Evolutionary conservation across 2,888 invertebrate species (phyloP).

Genomic region (Aethes cnicana): DNA sequence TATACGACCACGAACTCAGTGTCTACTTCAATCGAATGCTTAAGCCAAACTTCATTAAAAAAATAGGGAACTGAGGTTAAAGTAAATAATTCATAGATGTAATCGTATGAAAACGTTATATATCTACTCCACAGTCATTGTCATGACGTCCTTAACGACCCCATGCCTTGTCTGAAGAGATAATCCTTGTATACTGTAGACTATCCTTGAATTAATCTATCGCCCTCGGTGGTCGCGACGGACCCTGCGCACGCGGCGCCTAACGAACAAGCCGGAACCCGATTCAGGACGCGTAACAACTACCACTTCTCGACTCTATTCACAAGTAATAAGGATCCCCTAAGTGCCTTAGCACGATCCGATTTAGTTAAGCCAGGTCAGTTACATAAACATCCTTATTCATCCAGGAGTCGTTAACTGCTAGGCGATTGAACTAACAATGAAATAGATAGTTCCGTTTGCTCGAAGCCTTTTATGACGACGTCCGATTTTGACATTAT

Average conservation of each 20-base stretch:
- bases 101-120: too few relatives aligned
- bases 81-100: too few relatives aligned
- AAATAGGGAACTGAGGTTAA: too few relatives aligned
- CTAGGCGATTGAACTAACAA: slow-evolving; percentile 19
- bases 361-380: slow-evolving; percentile 25
- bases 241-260: neutral
- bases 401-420: slow-evolving; percentile 12
- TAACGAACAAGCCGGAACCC: slow-evolving; percentile 41
- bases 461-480: too few relatives aligned
- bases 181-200: slow-evolving; percentile 15
- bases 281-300: slow-evolving; percentile 56
- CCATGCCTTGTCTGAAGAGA: neutral
- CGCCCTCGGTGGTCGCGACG: neutral
- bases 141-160: neutral
- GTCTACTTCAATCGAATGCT: too few relatives aligned
- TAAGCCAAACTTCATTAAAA: too few relatives aligned
- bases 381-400: slow-evolving; percentile 35
- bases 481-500: too few relatives aligned
- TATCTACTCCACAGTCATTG: too few relatives aligned
- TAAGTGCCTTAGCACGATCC: slow-evolving; percentile 18
- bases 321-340: neutral
- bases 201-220: slow-evolving; percentile 10
- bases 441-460: slow-evolving; percentile 11
- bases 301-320: slow-evolving; percentile 6
- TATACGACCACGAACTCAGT: too few relatives aligned